Conservation (phyloP, 2,113 vertebrate genomes). For the Junco hyemalis region DNA sequence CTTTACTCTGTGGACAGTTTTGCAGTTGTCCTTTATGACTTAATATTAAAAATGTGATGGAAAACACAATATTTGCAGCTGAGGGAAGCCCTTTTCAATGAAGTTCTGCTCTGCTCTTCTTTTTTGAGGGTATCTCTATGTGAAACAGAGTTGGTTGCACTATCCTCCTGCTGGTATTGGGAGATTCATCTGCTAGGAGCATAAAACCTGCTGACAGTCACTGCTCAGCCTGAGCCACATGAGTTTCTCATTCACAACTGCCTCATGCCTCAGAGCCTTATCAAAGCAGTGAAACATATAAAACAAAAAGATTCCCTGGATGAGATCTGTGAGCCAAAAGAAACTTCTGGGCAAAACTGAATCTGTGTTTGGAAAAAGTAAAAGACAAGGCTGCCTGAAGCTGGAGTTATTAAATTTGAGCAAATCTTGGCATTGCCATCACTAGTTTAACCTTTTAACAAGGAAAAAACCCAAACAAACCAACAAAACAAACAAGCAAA, state of each 20-base stretch:
- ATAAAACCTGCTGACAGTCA: background rate
- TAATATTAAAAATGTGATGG: background rate
- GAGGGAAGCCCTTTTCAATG: background rate
- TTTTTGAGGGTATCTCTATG: background rate
- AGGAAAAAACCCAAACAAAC: background rate
- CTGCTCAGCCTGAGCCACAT: background rate
- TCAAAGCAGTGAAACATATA: background rate
- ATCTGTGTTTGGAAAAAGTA: background rate
- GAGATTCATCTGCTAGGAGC: background rate
- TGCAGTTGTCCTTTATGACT: background rate
- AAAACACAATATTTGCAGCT: background rate
- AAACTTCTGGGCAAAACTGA: background rate
- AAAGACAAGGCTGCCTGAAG: background rate
- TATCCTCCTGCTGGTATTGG: background rate
- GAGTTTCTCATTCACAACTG: background rate
- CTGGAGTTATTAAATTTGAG: background rate
- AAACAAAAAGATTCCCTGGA: background rate
- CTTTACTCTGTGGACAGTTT: background rate
- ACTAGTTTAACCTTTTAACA: background rate
- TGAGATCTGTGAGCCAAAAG: background rate
- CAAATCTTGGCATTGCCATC: background rate
- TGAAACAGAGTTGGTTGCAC: background rate
- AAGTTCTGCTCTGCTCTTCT: background rate
- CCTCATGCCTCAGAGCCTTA: background rate
- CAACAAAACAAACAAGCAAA: background rate